phyloP scores from a whole-genome alignment of 2,797 vertebrate species.

The Xenops minutus region DNA sequence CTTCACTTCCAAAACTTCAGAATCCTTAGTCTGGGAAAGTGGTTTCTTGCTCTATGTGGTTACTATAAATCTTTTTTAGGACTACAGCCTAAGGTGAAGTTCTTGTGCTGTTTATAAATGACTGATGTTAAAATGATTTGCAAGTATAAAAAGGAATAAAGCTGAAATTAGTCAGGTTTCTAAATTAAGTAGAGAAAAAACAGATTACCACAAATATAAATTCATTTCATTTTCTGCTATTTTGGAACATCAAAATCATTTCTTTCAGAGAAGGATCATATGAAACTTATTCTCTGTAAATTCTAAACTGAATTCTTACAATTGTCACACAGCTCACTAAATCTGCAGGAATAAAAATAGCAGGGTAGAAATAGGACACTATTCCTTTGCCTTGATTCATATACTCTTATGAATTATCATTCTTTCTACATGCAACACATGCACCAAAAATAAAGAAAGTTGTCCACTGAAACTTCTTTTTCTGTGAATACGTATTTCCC shows the following conservation, averaged over 20 bases:
- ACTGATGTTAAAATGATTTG: not conserved
- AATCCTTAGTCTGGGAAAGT: not conserved
- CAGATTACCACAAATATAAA: not conserved
- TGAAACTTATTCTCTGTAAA: not conserved
- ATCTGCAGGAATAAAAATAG: not conserved
- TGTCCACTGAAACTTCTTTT: not conserved
- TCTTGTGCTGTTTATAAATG: not conserved
- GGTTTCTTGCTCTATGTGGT: not conserved
- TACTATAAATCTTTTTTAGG: not conserved
- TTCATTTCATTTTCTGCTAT: not conserved
- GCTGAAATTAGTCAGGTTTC: not conserved
- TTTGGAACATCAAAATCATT: not conserved
- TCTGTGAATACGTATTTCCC: not conserved
- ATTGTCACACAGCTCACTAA: not conserved
- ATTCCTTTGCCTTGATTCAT: not conserved
- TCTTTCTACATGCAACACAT: not conserved
- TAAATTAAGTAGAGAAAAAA: not conserved
- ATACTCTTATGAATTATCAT: not conserved
- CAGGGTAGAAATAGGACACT: not conserved
- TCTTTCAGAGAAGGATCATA: not conserved
- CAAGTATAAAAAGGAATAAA: not conserved
- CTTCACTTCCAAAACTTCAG: not conserved
- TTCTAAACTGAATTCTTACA: not conserved
- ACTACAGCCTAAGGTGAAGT: not conserved
- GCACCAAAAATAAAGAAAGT: not conserved